Evolutionary conservation across 2,113 vertebrate genomes (phyloP).

Genomic region (Cyanistes caeruleus): DNA sequence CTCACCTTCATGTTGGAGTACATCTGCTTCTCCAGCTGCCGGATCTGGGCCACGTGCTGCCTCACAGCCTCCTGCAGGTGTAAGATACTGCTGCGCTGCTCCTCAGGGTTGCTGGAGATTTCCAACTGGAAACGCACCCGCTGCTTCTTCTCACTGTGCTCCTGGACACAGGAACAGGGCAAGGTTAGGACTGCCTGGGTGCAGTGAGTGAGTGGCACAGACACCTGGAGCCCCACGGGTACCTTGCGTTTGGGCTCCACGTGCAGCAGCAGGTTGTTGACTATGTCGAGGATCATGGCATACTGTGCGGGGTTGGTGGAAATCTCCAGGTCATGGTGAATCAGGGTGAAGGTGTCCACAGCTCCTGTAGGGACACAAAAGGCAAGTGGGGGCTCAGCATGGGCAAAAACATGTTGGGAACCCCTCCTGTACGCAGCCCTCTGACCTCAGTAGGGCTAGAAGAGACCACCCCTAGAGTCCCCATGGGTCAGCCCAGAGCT

Average conservation of each 20-base stretch:
- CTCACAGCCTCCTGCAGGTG: constrained; percentile 94
- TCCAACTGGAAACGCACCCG: constrained; percentile 97
- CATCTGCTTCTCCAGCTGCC: constrained; percentile 95
- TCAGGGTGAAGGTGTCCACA: constrained; percentile 97
- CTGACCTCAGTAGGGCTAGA: background rate
- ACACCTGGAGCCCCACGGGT: background rate
- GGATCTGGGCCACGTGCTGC: constrained; percentile 93
- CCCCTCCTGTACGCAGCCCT: background rate
- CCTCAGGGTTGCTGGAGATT: constrained; percentile 97
- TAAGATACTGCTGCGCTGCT: constrained; percentile 96
- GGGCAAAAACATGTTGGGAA: background rate
- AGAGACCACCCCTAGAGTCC: background rate
- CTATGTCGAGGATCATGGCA: constrained; percentile 98
- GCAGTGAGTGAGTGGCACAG: accelerated
- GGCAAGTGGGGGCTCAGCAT: background rate
- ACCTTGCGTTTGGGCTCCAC: constrained; percentile 98
- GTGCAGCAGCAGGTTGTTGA: constrained; percentile 94
- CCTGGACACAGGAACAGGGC: constrained; percentile 70
- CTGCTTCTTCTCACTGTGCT: constrained; percentile 98
- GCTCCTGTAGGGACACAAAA: constrained; percentile 77
- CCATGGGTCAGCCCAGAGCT: background rate
- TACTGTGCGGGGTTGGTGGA: constrained; percentile 98
- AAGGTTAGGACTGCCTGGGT: background rate
- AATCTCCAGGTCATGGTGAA: constrained; percentile 96
- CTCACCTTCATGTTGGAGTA: constrained; percentile 92